Evolutionary conservation across 2,797 vertebrate genomes (phyloP).

Genomic region (Cephalopachus bancanus): DNA sequence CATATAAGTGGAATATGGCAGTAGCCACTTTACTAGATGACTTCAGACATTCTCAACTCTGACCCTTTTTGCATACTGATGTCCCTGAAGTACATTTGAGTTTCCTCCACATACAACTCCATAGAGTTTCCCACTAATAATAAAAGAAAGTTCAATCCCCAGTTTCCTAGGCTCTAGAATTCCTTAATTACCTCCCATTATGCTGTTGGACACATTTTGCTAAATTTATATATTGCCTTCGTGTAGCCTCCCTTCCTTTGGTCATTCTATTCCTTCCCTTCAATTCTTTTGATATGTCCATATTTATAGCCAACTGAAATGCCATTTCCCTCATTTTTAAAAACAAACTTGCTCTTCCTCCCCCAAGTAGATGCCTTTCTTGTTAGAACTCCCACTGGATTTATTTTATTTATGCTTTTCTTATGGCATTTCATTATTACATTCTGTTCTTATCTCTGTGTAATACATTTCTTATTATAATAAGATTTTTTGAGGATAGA

Average conservation of each 20-base stretch:
- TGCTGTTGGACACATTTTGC: background rate
- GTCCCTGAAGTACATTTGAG: background rate
- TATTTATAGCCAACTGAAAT: background rate
- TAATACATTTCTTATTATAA: background rate
- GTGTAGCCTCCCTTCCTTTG: background rate
- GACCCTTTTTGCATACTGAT: background rate
- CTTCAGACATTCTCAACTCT: background rate
- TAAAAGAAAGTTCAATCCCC: background rate
- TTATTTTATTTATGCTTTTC: constrained; percentile 43
- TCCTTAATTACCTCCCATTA: background rate
- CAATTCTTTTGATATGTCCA: background rate
- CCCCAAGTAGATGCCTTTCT: background rate
- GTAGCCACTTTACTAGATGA: background rate
- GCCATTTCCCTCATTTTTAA: background rate
- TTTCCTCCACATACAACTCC: background rate
- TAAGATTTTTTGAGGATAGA: background rate
- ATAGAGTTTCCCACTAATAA: background rate
- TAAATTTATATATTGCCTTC: background rate
- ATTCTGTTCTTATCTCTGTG: background rate
- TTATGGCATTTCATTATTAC: background rate
- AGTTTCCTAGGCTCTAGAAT: background rate
- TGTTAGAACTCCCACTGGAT: background rate
- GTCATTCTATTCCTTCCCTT: background rate
- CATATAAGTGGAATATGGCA: no score
- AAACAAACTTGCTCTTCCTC: background rate